phyloP scores from a whole-genome alignment of 2,888 invertebrate genomes.

The Ypsolopha sequella region DNA sequence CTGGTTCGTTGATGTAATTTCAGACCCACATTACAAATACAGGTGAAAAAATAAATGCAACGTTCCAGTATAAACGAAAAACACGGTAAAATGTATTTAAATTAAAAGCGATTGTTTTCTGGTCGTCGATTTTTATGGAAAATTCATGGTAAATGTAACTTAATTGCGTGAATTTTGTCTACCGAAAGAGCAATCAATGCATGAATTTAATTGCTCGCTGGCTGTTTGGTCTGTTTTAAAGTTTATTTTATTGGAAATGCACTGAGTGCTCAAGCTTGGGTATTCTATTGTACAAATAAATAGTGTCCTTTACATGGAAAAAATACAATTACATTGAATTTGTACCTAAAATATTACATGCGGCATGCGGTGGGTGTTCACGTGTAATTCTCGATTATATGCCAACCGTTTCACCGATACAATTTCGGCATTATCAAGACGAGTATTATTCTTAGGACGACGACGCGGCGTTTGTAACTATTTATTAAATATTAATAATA shows the following conservation, averaged over 20 bases:
- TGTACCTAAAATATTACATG: too few relatives aligned
- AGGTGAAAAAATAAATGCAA: too few relatives aligned
- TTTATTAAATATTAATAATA: background rate
- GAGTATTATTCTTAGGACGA: too few relatives aligned
- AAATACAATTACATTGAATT: too few relatives aligned
- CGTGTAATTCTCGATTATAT: too few relatives aligned
- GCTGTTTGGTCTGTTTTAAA: background rate
- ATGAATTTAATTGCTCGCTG: slow-evolving; percentile 3
- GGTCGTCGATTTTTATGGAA: slow-evolving; percentile 52
- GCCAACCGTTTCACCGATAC: too few relatives aligned
- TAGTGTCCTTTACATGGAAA: background rate
- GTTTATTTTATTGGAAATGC: background rate
- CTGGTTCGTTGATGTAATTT: too few relatives aligned
- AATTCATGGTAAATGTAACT: slow-evolving; percentile 42
- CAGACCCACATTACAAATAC: too few relatives aligned
- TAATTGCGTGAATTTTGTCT: slow-evolving; percentile 29
- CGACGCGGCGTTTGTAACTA: too few relatives aligned
- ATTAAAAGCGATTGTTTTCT: slow-evolving; percentile 56
- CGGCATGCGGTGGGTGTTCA: too few relatives aligned
- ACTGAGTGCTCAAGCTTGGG: background rate
- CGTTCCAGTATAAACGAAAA: background rate
- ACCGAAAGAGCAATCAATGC: slow-evolving; percentile 22
- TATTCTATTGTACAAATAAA: background rate
- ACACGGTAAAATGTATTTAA: slow-evolving; percentile 29
- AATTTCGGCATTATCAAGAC: too few relatives aligned